These are phyloP conservation scores for Ernsta delagoae DNA, from an alignment of 2,888 invertebrate species.

Conservation along the genomic window DNA sequence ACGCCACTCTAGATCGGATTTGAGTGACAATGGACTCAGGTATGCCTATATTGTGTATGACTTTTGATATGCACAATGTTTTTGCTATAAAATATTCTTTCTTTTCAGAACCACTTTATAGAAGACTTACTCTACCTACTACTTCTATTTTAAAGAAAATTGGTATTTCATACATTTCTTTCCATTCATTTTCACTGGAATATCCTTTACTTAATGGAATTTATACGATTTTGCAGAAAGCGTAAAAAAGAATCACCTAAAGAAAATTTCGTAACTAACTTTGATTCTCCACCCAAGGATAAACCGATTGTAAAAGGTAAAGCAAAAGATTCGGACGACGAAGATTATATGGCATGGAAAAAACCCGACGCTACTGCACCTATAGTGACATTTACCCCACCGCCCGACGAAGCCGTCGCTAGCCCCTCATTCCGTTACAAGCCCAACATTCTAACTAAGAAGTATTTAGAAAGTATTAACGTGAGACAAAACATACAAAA, in stretches of 20 bases:
- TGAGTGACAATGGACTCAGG: constrained; percentile 68
- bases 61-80: constrained; percentile 11
- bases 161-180: constrained; percentile 33
- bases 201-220: constrained; percentile 30
- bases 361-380: constrained; percentile 70
- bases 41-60: constrained; percentile 43
- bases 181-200: constrained; percentile 22
- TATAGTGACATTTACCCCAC: constrained; percentile 77
- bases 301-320: constrained; percentile 68
- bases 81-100: constrained; percentile 27
- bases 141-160: constrained; percentile 35
- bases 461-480: constrained; percentile 76
- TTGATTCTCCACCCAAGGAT: constrained; percentile 60
- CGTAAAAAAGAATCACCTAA: constrained; percentile 73
- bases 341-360: constrained; percentile 80
- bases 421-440: constrained; percentile 65
- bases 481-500: constrained; percentile 61
- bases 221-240: constrained; percentile 61
- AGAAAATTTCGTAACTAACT: constrained; percentile 63
- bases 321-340: constrained; percentile 78
- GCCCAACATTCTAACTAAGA: constrained; percentile 71
- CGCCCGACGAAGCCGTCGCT: constrained; percentile 65
- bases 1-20: constrained; percentile 67
- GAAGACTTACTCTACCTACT: constrained; percentile 24
- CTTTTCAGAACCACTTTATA: constrained; percentile 34